phyloP scores from a whole-genome alignment of 2,888 invertebrate genomes.

The Sympetrum striolatum region DNA sequence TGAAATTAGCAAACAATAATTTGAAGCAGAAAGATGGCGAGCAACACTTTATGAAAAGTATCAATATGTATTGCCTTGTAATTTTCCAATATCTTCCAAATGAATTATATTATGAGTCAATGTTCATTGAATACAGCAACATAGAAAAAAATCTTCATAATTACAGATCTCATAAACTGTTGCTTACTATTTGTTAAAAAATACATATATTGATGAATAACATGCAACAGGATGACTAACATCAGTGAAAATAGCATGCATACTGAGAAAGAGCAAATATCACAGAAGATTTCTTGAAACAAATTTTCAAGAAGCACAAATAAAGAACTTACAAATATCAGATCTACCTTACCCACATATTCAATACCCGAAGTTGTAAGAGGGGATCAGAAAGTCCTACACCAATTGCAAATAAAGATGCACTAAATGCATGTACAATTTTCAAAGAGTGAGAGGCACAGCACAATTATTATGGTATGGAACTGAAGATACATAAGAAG shows the following conservation, averaged over 20 bases:
- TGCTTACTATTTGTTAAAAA: not conserved
- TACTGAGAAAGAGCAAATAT: not conserved
- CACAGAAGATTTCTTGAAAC: not conserved
- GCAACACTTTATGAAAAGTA: no score
- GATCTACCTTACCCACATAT: not conserved
- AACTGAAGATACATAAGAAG: not conserved
- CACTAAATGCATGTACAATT: not conserved
- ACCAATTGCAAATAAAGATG: not conserved
- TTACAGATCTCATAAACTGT: not conserved
- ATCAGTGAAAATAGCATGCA: constrained; percentile 1
- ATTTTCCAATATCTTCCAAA: no score
- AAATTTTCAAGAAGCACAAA: not conserved
- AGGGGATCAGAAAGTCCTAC: constrained; percentile 18
- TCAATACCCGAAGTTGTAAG: not conserved
- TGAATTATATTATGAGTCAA: no score
- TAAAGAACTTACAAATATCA: not conserved
- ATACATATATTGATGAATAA: not conserved
- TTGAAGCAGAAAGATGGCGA: no score
- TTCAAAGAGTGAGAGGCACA: constrained; percentile 14
- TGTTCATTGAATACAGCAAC: no score
- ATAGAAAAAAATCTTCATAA: not conserved
- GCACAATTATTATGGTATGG: not conserved
- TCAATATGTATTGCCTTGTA: no score
- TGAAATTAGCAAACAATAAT: no score
- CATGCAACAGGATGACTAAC: not conserved